A percentile compares a stretch with the other conserved stretches of the same genome.
Conservation (phyloP, 1,140 invertebrate genomes). For the Cryptotermes secundus region DNA sequence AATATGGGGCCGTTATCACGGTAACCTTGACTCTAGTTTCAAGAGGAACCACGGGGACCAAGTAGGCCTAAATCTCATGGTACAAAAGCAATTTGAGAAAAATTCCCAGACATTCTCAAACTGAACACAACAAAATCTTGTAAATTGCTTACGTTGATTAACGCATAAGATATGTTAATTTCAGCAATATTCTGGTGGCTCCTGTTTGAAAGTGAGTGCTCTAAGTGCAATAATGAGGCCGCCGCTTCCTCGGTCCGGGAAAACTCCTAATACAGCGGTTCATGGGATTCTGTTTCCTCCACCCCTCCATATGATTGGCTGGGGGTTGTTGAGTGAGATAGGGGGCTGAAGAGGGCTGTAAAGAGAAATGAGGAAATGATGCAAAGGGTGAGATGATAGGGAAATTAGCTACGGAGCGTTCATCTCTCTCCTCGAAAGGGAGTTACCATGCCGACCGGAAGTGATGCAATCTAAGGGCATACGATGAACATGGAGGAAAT, state of each 20-base stretch:
- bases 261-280: neutral
- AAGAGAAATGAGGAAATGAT: constrained; percentile 13
- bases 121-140: too few relatives aligned
- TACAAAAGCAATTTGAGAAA: too few relatives aligned
- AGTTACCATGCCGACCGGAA: constrained; percentile 10
- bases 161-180: too few relatives aligned
- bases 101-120: too few relatives aligned
- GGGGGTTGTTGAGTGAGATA: constrained; percentile 14
- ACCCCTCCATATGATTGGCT: neutral
- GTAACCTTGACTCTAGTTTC: too few relatives aligned
- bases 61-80: too few relatives aligned
- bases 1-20: too few relatives aligned
- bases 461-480: neutral
- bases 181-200: too few relatives aligned
- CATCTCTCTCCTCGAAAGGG: neutral
- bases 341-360: neutral
- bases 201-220: too few relatives aligned
- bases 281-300: neutral
- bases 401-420: neutral
- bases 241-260: neutral
- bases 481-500: neutral
- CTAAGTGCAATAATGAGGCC: too few relatives aligned
- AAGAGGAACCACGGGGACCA: too few relatives aligned
- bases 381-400: constrained; percentile 10
- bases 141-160: too few relatives aligned